Evolutionary conservation across 2,113 vertebrate species (phyloP).

Genomic region (Phyllostomus hastatus): DNA sequence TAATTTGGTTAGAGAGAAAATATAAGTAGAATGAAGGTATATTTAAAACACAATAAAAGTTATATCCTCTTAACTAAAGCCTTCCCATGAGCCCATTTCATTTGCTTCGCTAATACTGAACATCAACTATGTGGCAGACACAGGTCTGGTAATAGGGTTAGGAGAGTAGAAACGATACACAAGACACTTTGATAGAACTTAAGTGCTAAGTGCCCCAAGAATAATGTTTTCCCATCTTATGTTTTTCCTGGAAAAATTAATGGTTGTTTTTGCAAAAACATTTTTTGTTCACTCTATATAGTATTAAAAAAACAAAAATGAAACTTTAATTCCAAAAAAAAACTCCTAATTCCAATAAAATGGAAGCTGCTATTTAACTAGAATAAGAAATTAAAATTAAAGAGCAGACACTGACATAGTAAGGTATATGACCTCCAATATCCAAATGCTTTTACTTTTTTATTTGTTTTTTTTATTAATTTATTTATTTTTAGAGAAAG

Average conservation of each 20-base stretch:
- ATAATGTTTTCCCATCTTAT: background rate
- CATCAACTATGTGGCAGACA: background rate
- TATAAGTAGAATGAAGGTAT: background rate
- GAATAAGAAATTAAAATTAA: background rate
- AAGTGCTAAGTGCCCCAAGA: background rate
- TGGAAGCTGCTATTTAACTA: background rate
- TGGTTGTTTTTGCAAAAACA: background rate
- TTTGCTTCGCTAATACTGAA: background rate
- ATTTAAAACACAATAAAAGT: background rate
- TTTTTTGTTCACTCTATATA: background rate
- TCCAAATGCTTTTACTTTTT: background rate
- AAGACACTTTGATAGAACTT: background rate
- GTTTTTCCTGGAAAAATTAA: background rate
- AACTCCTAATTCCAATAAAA: background rate
- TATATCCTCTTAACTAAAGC: background rate
- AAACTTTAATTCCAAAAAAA: conserved; percentile 19
- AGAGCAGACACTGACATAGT: background rate
- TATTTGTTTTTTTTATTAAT: too few species aligned
- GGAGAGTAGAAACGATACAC: background rate
- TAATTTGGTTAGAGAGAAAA: conserved; percentile 30
- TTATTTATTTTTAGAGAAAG: too few species aligned
- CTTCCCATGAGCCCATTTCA: background rate
- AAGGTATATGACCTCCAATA: background rate
- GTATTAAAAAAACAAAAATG: background rate
- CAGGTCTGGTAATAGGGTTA: background rate